Base-by-base conservation (phyloP, 2,888 invertebrate species). In the Drepana falcataria region DNA sequence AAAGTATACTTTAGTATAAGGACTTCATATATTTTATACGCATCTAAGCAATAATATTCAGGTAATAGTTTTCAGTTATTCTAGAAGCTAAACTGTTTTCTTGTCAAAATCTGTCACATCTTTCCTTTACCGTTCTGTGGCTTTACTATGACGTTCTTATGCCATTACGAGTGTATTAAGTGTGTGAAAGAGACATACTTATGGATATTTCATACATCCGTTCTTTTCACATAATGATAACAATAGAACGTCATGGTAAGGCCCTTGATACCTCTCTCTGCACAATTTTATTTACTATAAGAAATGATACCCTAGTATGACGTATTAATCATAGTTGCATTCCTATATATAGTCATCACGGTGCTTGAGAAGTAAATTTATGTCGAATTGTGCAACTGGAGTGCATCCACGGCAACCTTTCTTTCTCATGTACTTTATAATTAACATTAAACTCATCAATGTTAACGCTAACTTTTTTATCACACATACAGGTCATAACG, bases 371-470 rank as follows among this genome's bases (percentile, higher is more conserved):
- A 64, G 63, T 53, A 21, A 21, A 63, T 55, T 57, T 55, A 61
- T 65, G 55, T 70, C 62, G 76, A 80, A 78, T 81, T 80, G 85
- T 85, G 86, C 84, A 83, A 69, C 73, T 80, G 71, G 77, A 74
- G 83, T 86, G 81, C 79, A 73, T 71, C 71, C 72, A 70, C 80
- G 80, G 83, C 71, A 77, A 84, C 75, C 65, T 75, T 76, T 81
- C 79, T 78, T 80, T 81, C 83, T 80, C 78, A 80, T 79, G 66
- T 70, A 58, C 53, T 63, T 60, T 56, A 44, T 60, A 63, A 59
- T 61, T 55, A 66, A 57, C 60, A 63, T 67, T 58, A 64, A 69
- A 71, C 64, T 66, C 65, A 64, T 70, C 57, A 59, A 59, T 64
- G 64, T 66, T 65, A 68, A 64, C 48, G 54, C 61, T 67, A 71